A percentile compares a stretch with the other conserved stretches of the same genome.
These are phyloP conservation scores for Scolanthus callimorphus DNA, from an alignment of 92 coral and sea anemone species.

Conservation along the genomic window DNA sequence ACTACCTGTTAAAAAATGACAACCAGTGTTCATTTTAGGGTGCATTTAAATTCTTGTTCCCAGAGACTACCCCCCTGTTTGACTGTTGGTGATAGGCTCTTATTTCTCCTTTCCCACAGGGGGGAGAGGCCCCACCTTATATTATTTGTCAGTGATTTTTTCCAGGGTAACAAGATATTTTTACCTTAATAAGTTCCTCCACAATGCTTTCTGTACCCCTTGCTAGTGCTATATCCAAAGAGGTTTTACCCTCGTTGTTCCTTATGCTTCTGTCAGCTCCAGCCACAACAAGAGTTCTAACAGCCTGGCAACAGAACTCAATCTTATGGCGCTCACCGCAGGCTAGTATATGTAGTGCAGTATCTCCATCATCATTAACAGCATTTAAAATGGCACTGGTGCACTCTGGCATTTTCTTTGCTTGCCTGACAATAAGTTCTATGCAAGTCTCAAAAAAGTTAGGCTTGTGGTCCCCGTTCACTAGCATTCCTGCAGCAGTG, in stretches of 20 bases:
- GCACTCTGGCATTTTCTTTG: constrained; percentile 74
- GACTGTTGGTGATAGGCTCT: no score
- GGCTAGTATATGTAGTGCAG: constrained; percentile 88
- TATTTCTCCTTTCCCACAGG: no score
- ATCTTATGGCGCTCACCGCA: constrained; percentile 83
- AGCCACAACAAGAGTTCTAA: constrained; percentile 70
- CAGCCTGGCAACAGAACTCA: constrained; percentile 90
- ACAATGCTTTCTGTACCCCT: constrained; percentile 85
- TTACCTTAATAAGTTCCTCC: constrained; percentile 92
- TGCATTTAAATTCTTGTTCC: no score
- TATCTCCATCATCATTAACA: constrained; percentile 91
- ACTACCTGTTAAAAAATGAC: constrained; percentile 59
- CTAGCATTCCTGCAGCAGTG: constrained; percentile 92
- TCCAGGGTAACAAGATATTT: no score
- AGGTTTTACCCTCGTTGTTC: constrained; percentile 92
- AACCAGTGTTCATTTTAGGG: no score
- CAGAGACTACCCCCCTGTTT: no score
- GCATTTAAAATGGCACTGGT: constrained; percentile 79
- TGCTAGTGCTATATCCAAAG: constrained; percentile 84
- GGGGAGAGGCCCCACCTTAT: no score
- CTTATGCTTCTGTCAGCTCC: constrained; percentile 97
- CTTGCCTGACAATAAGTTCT: constrained; percentile 85
- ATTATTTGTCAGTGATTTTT: no score
- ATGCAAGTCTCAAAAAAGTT: constrained; percentile 85
- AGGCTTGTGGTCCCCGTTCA: constrained; percentile 86